A percentile compares a stretch with the other conserved stretches of the same genome.
phyloP scores from a whole-genome alignment of 2,888 invertebrate genomes.

The Tillus elongatus region DNA sequence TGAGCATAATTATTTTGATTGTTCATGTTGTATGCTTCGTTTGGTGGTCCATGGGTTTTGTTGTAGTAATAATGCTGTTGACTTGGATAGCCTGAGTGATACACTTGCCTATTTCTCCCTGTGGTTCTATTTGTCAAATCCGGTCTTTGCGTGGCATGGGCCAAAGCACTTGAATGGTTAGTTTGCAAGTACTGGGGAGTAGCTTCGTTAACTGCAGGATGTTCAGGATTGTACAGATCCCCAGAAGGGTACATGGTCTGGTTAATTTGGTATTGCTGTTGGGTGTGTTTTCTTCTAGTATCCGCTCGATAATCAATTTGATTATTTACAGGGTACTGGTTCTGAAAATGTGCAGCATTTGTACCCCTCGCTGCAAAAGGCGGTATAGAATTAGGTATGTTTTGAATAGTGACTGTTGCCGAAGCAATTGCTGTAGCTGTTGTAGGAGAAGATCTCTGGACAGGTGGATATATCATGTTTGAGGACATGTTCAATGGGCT shows the following conservation, averaged over 20 bases:
- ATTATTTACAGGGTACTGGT: constrained; percentile 38
- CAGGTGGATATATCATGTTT: constrained; percentile 48
- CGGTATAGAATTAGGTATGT: constrained; percentile 51
- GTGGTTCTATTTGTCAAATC: constrained; percentile 25
- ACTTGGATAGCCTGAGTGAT: constrained; percentile 43
- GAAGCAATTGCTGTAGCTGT: constrained; percentile 54
- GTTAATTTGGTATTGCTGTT: constrained; percentile 34
- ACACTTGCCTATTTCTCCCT: constrained; percentile 35
- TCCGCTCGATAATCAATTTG: constrained; percentile 35
- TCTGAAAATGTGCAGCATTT: constrained; percentile 38
- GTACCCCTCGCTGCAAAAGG: constrained; percentile 49
- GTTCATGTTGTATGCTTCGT: constrained; percentile 30
- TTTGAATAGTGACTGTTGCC: constrained; percentile 47
- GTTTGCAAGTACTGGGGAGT: constrained; percentile 32
- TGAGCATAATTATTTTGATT: constrained; percentile 33
- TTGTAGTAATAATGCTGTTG: constrained; percentile 47
- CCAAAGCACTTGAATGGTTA: constrained; percentile 27
- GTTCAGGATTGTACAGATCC: constrained; percentile 41
- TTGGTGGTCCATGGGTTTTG: constrained; percentile 42
- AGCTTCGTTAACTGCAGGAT: constrained; percentile 34
- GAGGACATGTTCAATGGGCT: constrained; percentile 48
- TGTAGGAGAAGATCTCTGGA: constrained; percentile 59
- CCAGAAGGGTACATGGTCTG: constrained; percentile 27
- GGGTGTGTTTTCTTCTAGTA: constrained; percentile 28
- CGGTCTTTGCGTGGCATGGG: constrained; percentile 19